Conservation (phyloP, 1,140 invertebrate species). For the Scylla paramamosain region DNA sequence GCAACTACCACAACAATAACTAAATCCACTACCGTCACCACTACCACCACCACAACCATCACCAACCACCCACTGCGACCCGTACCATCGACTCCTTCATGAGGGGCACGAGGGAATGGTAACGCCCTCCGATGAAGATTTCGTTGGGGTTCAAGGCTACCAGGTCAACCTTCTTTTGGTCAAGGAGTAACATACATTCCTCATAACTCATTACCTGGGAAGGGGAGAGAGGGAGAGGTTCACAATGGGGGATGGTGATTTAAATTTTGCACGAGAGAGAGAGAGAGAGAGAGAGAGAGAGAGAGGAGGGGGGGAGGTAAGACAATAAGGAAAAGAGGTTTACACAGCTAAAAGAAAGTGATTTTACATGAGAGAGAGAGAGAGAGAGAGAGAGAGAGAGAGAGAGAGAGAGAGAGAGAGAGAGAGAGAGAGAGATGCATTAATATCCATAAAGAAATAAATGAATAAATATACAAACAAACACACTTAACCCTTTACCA, state of each 20-base stretch:
- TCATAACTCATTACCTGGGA: slow-evolving; percentile 66
- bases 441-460: too few relatives aligned
- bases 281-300: too few relatives aligned
- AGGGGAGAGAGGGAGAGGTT: neutral
- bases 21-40: too few relatives aligned
- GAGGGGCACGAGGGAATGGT: slow-evolving; percentile 95
- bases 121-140: slow-evolving; percentile 94
- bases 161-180: slow-evolving; percentile 85
- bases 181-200: slow-evolving; percentile 89
- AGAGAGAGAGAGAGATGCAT: too few relatives aligned
- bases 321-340: neutral
- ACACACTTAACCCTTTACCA: too few relatives aligned
- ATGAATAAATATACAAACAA: too few relatives aligned
- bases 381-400: too few relatives aligned
- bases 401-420: too few relatives aligned
- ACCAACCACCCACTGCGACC: neutral
- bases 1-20: too few relatives aligned
- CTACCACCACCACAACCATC: too few relatives aligned
- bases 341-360: neutral
- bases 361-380: too few relatives aligned
- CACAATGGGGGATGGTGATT: neutral
- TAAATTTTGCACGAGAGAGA: neutral
- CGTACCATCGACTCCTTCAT: slow-evolving; percentile 86
- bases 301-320: too few relatives aligned
- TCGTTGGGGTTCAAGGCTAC: slow-evolving; percentile 95